phyloP scores from a whole-genome alignment of 2,797 vertebrate genomes.

The Moxostoma hubbsi region DNA sequence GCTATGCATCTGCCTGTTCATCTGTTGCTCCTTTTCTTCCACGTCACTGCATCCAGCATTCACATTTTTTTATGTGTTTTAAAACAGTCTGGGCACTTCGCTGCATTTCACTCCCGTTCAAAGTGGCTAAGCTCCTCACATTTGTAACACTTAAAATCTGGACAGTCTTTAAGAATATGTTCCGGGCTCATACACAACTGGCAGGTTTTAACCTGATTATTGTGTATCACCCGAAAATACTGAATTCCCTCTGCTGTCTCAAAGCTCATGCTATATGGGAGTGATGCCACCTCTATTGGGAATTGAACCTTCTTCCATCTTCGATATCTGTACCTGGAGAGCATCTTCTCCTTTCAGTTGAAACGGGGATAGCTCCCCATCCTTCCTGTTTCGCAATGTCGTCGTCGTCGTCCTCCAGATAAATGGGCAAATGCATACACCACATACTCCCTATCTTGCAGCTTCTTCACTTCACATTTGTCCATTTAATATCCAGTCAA shows the following conservation, averaged over 20 bases:
- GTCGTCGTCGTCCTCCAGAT: background rate
- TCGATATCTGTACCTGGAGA: constrained; percentile 4
- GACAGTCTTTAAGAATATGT: background rate
- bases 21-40: background rate
- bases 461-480: background rate
- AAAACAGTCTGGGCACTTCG: background rate
- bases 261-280: background rate
- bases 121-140: no score
- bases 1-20: background rate
- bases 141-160: no score
- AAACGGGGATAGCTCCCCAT: background rate
- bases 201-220: constrained; percentile 4
- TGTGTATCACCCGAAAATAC: constrained; percentile 9
- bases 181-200: background rate
- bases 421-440: constrained; percentile 12
- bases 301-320: constrained; percentile 10
- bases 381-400: background rate
- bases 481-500: background rate
- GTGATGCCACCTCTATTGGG: background rate
- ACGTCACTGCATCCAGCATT: background rate
- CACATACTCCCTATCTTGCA: background rate
- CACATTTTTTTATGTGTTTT: background rate
- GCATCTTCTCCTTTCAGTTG: background rate
- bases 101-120: background rate
- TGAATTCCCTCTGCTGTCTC: background rate